Evolutionary conservation across 2,113 vertebrate species (phyloP).

Genomic region (Sylvietta virens): DNA sequence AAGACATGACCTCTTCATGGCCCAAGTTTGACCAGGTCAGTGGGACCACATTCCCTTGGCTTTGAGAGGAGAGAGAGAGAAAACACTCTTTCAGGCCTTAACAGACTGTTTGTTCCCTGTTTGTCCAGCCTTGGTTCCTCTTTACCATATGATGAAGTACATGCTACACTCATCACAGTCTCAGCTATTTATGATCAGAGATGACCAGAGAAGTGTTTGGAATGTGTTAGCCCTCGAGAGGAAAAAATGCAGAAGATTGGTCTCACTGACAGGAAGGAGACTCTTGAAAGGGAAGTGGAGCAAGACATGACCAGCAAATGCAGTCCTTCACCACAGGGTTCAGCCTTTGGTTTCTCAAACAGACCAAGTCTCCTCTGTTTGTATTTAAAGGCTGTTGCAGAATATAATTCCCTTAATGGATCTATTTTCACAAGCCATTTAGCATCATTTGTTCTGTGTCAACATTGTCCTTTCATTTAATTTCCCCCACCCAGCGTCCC

Average conservation of each 20-base stretch:
- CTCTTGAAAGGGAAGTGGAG: not conserved
- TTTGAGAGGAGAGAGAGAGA: not conserved
- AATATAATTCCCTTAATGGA: conserved; percentile 17
- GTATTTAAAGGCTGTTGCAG: conserved; percentile 16
- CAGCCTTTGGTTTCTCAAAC: not conserved
- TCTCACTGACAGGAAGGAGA: not conserved
- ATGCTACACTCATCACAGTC: not conserved
- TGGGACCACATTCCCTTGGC: not conserved
- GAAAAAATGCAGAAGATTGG: not conserved
- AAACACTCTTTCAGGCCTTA: not conserved
- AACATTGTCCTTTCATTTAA: conserved; percentile 33
- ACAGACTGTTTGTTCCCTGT: not conserved
- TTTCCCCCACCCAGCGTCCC: not conserved
- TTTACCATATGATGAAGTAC: not conserved
- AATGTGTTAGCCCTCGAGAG: not conserved
- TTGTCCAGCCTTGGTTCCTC: not conserved
- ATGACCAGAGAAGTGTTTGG: not conserved
- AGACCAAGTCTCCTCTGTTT: not conserved
- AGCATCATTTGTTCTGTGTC: conserved; percentile 47
- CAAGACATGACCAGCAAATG: not conserved
- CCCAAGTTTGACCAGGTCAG: not conserved
- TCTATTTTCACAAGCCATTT: conserved; percentile 45
- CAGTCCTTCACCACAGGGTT: not conserved
- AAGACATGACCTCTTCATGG: not conserved
- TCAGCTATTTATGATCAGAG: not conserved